Evolutionary conservation across 2,113 vertebrate genomes (phyloP), one percentile per base, ranked within the genome.

Genomic region (Agelaius tricolor): DNA sequence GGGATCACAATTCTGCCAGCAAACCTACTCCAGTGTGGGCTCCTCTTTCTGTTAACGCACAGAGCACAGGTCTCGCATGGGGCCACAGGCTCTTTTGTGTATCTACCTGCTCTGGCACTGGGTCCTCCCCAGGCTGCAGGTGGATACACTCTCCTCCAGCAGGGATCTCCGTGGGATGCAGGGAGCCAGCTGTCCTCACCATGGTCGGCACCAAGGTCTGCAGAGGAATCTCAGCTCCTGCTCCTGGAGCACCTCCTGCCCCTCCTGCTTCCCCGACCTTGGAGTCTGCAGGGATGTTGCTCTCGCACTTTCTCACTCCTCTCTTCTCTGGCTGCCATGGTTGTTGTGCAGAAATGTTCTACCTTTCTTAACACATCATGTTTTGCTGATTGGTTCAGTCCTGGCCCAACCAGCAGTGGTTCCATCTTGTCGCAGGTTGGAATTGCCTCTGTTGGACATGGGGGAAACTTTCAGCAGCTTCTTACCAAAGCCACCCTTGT

Each of bases 151-250:
- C 11, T 66, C 16, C 43, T 80, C 15, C 31, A 20, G 6, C 14
- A 73, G 27, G 31, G 12, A 37, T 8, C 18, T 57, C 43, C 11
- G 16, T 23, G 37, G 24, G 43, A 35, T 66, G 59, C 43, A 65
- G 31, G 9, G 21, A 11, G 2, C 8, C 51, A 65, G 43, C 7
- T 0, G 0, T 27, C 8, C 43, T 58, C 28, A 31, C 20, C 66
- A 35, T 7, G n/a, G 9, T 2, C 47, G 72, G 57, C 24, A 18
- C 49, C 24, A 57, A 0, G 1, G 26, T 7, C 35, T 57, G 43
- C 35, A 51, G 51, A 18, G 27, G 7, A 73, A 51, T 16, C 27
- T 51, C 52, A 58, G 68, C 27, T 51, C 15, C 59, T 27, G 35
- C 27, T 14, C 26, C 49, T 72, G 49, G 13, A 41, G 35, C 21